phyloP scores from a whole-genome alignment of 2,797 vertebrate genomes.

The Siniperca scherzeri region DNA sequence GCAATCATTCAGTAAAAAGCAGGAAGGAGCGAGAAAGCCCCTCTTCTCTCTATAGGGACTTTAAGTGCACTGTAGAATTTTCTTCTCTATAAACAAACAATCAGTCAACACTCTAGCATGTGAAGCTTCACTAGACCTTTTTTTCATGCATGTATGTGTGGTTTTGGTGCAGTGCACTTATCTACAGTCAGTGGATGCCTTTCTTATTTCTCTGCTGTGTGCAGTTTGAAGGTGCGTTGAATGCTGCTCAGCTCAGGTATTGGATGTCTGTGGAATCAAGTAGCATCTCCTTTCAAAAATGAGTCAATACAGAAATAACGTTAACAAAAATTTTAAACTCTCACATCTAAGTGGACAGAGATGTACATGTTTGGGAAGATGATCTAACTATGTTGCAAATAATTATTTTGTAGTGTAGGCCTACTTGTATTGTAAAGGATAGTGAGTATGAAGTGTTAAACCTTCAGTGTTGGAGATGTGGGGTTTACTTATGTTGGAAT shows the following conservation, averaged over 20 bases:
- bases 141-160: neutral
- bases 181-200: neutral
- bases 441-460: neutral
- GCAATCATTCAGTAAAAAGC: conserved; percentile 40
- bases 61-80: conserved; percentile 13
- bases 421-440: neutral
- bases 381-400: neutral
- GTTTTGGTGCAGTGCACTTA: neutral
- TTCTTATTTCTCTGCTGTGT: neutral
- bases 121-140: neutral
- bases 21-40: conserved; percentile 2
- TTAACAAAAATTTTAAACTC: neutral
- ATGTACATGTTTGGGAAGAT: neutral
- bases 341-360: neutral
- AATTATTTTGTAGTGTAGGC: neutral
- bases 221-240: neutral
- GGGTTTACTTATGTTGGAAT: neutral
- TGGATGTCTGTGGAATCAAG: neutral
- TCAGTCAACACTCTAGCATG: conserved; percentile 2
- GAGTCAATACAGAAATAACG: neutral
- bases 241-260: neutral
- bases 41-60: neutral
- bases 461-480: neutral
- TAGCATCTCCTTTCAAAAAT: neutral
- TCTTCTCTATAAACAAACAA: conserved; percentile 8